Percentiles rank a stretch among this genome's conserved stretches.
phyloP scores from a whole-genome alignment of 2,888 invertebrate species.

The Yponomeuta plumbellus region DNA sequence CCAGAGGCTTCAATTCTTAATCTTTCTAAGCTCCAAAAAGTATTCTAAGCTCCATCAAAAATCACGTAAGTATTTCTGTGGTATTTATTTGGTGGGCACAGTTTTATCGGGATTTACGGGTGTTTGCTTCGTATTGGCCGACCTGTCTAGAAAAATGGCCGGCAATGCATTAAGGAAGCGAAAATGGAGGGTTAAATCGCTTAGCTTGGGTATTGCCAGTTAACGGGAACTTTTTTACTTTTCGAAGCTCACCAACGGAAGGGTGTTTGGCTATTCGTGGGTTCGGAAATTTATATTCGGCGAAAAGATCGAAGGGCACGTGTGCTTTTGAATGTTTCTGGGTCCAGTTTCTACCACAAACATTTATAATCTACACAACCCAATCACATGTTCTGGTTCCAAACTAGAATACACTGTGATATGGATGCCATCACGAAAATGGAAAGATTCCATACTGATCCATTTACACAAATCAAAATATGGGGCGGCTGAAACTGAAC shows the following conservation, averaged over 20 bases:
- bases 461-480: too few relatives aligned
- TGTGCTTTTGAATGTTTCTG: not conserved
- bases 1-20: too few relatives aligned
- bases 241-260: slow-evolving; percentile 2
- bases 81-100: slow-evolving; percentile 28
- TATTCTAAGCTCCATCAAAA: too few relatives aligned
- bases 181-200: slow-evolving; percentile 46
- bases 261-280: slow-evolving; percentile 11
- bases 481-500: too few relatives aligned
- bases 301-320: not conserved
- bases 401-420: too few relatives aligned
- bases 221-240: slow-evolving; percentile 17
- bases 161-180: slow-evolving; percentile 46
- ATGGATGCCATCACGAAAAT: too few relatives aligned
- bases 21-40: too few relatives aligned
- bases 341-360: not conserved
- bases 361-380: too few relatives aligned
- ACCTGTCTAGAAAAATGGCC: slow-evolving; percentile 57
- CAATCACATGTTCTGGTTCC: too few relatives aligned
- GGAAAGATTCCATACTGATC: too few relatives aligned
- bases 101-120: slow-evolving; percentile 58
- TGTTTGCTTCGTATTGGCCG: slow-evolving; percentile 48
- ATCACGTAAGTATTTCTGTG: not conserved
- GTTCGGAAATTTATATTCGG: slow-evolving; percentile 1
- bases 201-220: slow-evolving; percentile 28